Percentiles rank a stretch among this genome's conserved stretches.
Conservation (phyloP, 1,140 invertebrate genomes). For the Apis laboriosa region DNA sequence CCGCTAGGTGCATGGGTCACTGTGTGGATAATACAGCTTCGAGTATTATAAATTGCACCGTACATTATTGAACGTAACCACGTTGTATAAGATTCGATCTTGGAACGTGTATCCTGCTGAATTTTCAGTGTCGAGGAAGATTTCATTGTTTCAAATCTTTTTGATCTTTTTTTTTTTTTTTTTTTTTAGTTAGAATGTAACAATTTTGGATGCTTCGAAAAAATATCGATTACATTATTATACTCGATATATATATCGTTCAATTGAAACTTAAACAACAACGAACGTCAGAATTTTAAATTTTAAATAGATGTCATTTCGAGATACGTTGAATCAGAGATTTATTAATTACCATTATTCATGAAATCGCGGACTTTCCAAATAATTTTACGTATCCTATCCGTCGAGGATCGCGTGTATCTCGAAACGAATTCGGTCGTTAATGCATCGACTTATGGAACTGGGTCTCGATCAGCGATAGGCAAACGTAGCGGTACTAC, state of each 20-base stretch:
- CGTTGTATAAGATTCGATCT: conserved; percentile 18
- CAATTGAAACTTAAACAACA: no score
- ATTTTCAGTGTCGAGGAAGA: no score
- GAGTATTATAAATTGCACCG: conserved; percentile 37
- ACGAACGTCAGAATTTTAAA: not conserved
- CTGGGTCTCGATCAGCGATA: conserved; percentile 48
- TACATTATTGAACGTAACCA: conserved; percentile 46
- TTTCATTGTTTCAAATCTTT: no score
- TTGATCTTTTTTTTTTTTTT: no score
- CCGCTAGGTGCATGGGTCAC: conserved; percentile 18
- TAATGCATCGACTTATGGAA: conserved; percentile 29
- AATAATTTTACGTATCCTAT: no score
- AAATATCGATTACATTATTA: not conserved
- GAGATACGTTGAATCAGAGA: not conserved
- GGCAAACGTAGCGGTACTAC: conserved; percentile 42
- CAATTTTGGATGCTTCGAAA: no score
- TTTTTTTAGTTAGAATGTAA: no score
- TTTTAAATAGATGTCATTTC: not conserved
- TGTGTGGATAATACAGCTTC: conserved; percentile 37
- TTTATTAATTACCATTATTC: no score
- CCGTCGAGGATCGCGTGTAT: conserved; percentile 11
- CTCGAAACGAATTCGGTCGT: conserved; percentile 18
- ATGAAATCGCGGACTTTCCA: no score
- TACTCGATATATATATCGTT: no score
- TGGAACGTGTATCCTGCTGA: not conserved